Evolutionary conservation across 2,888 invertebrate species (phyloP).

Genomic region (Neoaliturus tenellus): DNA sequence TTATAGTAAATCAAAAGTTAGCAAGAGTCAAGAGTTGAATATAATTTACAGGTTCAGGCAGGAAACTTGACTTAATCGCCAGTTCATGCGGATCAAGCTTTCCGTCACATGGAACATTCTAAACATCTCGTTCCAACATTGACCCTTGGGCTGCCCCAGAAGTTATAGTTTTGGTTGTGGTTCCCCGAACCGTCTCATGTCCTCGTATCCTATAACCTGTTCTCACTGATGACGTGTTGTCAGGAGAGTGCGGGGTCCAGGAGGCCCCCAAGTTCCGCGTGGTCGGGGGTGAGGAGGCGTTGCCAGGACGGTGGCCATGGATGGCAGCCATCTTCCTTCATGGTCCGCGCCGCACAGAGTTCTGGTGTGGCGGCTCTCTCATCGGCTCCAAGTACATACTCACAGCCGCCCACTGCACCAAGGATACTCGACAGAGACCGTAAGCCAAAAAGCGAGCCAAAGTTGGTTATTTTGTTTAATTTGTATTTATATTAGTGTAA

Average conservation of each 20-base stretch:
- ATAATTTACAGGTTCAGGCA: no score
- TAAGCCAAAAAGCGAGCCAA: constrained; percentile 72
- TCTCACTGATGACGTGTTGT: not conserved
- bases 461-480: not conserved
- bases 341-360: constrained; percentile 80
- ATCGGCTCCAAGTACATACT: constrained; percentile 67
- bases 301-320: constrained; percentile 96
- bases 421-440: constrained; percentile 92
- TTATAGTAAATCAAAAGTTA: no score
- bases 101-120: no score
- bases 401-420: constrained; percentile 75
- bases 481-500: no score
- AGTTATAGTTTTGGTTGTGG: no score
- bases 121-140: no score
- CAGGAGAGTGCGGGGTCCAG: constrained; percentile 86
- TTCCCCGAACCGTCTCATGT: no score
- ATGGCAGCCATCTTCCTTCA: constrained; percentile 96
- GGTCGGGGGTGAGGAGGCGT: constrained; percentile 91
- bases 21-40: no score
- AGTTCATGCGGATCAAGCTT: no score
- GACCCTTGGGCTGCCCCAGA: no score
- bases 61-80: no score
- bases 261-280: constrained; percentile 91
- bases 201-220: no score
- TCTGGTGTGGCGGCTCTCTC: constrained; percentile 68